Conservation (phyloP, 2,797 vertebrate species). For the Acanthurus leucopareius region DNA sequence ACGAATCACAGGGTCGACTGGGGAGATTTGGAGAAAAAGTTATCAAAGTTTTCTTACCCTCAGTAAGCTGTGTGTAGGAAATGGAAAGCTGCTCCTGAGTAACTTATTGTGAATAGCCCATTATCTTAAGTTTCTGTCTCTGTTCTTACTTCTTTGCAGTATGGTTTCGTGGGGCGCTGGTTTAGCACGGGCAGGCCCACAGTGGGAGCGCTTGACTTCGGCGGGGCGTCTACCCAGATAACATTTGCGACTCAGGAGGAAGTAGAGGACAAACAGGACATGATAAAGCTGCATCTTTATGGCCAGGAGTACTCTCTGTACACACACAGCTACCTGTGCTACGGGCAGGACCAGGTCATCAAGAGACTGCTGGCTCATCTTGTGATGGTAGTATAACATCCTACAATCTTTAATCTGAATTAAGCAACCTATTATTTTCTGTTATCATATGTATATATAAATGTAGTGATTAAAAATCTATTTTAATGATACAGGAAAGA, state of each 20-base stretch:
- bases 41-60: neutral
- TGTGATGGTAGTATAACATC: constrained; percentile 66
- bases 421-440: neutral
- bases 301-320: constrained; percentile 89
- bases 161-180: constrained; percentile 90
- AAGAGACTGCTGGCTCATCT: constrained; percentile 80
- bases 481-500: neutral
- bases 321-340: constrained; percentile 94
- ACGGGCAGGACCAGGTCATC: constrained; percentile 86
- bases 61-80: neutral
- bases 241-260: constrained; percentile 85
- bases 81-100: neutral
- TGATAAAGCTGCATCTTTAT: constrained; percentile 86
- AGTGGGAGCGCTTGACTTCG: constrained; percentile 91
- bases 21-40: neutral
- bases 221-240: constrained; percentile 92
- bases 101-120: neutral
- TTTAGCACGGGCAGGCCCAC: constrained; percentile 81
- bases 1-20: neutral
- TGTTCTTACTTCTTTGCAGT: constrained; percentile 76
- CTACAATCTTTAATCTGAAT: too few species aligned
- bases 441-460: neutral
- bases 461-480: neutral
- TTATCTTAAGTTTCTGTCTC: neutral
- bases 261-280: constrained; percentile 75